Evolutionary conservation across 2,888 invertebrate genomes (phyloP), one percentile per base, ranked within the genome.

Genomic region (Cetonia aurata): DNA sequence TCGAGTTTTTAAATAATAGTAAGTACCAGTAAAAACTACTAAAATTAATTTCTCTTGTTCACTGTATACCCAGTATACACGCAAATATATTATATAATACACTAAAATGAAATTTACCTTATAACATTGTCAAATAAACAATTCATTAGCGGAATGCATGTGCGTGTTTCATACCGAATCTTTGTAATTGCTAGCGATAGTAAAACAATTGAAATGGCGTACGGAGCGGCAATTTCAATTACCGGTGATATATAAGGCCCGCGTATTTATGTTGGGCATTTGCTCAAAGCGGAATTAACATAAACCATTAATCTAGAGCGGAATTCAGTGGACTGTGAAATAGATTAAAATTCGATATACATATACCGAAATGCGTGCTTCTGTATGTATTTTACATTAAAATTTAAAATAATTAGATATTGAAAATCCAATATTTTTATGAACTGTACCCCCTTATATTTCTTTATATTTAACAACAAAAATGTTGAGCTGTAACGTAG

Each of bases 241-340:
- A 50, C 67, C n/a, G 15, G 33, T 67, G 56, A 55, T 33, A 57
- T 67, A 67, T 48, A 57, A 44, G 33, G 37, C 44, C 56, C 17
- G 33, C 37, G 46, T 67, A 67, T 67, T 67, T 67, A 67, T 67
- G 67, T 48, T 42, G 13, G 25, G 57, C 57, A 33, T 57, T 67
- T 67, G 67, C 57, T 67, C 67, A 67, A 57, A 56, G 46, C 31
- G 53, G 44, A 65, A 69, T 69, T 69, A 69, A 69, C 69, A 69
- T 69, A 69, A 55, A 55, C 60, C 69, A 69, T 62, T 53, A 65
- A 62, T 69, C 50, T 37, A 33, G 15, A 41, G 55, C 62, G 31
- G 67, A 19, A 41, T 31, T 13, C 50, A 50, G 13, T 37, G 50
- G 50, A 50, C 41, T 37, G 50, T 33, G 50, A 65, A 65, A 50